Evolutionary conservation across 1,140 invertebrate genomes (phyloP), one percentile per base, ranked within the genome.

Genomic region (Mycetomoellerius zeteki): DNA sequence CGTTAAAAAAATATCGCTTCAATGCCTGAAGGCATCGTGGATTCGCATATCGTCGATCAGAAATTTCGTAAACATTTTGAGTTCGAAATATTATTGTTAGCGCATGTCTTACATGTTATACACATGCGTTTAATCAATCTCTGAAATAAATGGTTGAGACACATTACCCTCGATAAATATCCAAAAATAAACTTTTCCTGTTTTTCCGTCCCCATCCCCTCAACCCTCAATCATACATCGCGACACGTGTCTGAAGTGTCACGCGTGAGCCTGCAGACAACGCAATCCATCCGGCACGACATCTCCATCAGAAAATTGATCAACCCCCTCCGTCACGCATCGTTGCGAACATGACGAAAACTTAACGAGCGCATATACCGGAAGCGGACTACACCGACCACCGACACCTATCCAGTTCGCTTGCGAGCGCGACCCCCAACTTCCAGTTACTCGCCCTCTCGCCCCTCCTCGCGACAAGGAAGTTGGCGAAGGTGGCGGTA

Each of bases 251-350:
- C 72, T 71, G 21, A 62, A 62, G 30, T 58, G 80, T 89, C 73
- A 82, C 30, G 78, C 69, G 65, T 81, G 73, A 82, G 75, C 14
- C 37, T 71, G 16, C 67, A 54, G 75, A 89, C 84, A 86, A 84
- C 71, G 47, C 72, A 54, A 21, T 65, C 47, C 82, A 75, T 67
- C 71, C 76, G 30, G 62, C 56, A 86, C 54, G 67, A 88, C 85
- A 84, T 90, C 85, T 84, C 85, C 88, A 84, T 90, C 89, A 76
- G 72, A 81, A 90, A 90, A 89, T 90, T 87, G 89, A 89, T 90
- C 85, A 89, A 58, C 52, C 78, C 85, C 72, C 52, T 21, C 37
- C 52, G 27, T 62, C 56, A 27, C 50, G 47, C 33, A 65, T 37
- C 73, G 52, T 78, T 52, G 50, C 50, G 52, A 43, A 52, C 47